Evolutionary conservation across 35 echinoderm and acorn worm genomes (phyloP), one percentile per base, ranked within the genome.

Genomic region (Apostichopus japonicus): DNA sequence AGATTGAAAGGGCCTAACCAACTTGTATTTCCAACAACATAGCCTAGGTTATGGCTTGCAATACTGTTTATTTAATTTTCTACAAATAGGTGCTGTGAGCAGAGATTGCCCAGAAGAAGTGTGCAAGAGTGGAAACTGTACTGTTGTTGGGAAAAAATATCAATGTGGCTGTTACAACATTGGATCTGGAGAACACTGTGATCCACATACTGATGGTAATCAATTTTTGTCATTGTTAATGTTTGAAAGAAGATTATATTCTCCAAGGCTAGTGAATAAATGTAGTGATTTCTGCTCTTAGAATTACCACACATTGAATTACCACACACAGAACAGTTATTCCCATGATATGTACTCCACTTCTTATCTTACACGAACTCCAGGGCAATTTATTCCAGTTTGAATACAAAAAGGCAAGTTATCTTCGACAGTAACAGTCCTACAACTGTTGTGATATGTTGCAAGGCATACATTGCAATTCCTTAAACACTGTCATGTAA

Each of bases 151-250:
- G 7, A 25, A 80, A 22, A 80, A 80, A 33, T 24, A 44, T 14
- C 78, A 24, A 5, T 80, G 78, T 15, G 52, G 78, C 11, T 80
- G 78, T 80, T 80, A 80, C 24, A 80, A 80, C 33, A 80, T 53
- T 0, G 78, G 78, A 80, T 80, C 78, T 2, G 78, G 78, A 14
- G 78, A 80, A 15, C 14, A 9, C 10, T 80, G 78, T 33, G 78
- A 80, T 33, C 24, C 78, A 11, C 11, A 15, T 15, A 44, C 52
- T 33, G 78, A 80, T 80, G 78, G 78, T 80, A 79, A 0, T 13
- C 6, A 80, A 44, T 25, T 14, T 80, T 15, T 44, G 33, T 44
- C 33, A 44, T 44, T 44, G 33, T 44, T 4, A 22, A 24, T 77
- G 6, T 10, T 10, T 22, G 17, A 10, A 21, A 24, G 19, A 21